Base-by-base conservation (phyloP, 2,888 invertebrate species). In the Leucophenga maculata region DNA sequence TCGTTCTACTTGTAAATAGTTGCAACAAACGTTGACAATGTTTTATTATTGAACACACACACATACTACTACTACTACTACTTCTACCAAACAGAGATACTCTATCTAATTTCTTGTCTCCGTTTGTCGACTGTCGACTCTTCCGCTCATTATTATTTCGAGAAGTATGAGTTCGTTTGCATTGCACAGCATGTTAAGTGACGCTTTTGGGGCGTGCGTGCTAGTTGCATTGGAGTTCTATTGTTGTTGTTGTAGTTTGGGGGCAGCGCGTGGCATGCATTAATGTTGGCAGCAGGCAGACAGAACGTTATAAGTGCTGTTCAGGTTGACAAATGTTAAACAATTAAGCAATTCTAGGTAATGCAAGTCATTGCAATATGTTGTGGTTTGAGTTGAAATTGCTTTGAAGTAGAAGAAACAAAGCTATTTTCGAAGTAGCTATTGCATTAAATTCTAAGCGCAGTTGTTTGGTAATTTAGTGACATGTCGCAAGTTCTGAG, bases 311-410 rank as follows among this genome's bases (percentile, higher is more conserved):
- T n/a, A n/a, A n/a, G 22, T 46, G 46, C 48, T 16, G 26, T 78
- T 71, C 74, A 70, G 78, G 72, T 80, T 80, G 79, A 80, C 76
- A 82, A 80, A 80, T 80, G 76, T 76, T 70, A 74, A 74, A 80
- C 79, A 82, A 82, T 82, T 82, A 82, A 74, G 72, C 76, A 80
- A 73, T 80, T 80, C 74, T 64, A 39, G 72, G 72, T 71, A 75
- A 67, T 39, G 20, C 18, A 48, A 59, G 14, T 26, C 46, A 13
- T 13, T 46, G 46, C 18, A 48, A 14, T 22, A 14, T 67, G 65
- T n/a, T 69, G 32, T 52, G 64, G 57, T 8, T 54, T 65, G 52
- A 14, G 64, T 64, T 20, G 14, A 22, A 46, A 6, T 20, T 31
- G 8, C 39, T 39, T 39, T 39, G 39, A 11, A 1, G n/a, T n/a